Evolutionary conservation across 2,888 invertebrate genomes (phyloP).

Genomic region (Helicoverpa assulta): DNA sequence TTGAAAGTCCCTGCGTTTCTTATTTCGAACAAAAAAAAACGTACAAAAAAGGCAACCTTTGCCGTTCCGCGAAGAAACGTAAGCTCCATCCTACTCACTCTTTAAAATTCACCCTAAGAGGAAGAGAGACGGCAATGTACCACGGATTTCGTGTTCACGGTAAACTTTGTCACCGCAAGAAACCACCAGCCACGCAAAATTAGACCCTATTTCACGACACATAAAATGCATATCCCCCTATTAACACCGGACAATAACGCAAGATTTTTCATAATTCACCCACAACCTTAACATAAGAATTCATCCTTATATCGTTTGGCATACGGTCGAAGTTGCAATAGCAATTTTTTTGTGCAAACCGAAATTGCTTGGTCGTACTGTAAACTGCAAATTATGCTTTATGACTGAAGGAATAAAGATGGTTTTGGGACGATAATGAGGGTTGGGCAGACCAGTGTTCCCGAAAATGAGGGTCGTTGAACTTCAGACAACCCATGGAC

Average conservation of each 20-base stretch:
- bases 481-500: neutral
- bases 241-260: neutral
- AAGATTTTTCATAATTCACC: neutral
- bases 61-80: neutral
- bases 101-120: neutral
- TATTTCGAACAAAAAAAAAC: neutral
- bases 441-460: neutral
- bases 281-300: neutral
- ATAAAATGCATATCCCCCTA: neutral
- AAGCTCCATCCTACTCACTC: neutral
- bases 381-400: neutral
- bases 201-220: neutral
- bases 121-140: neutral
- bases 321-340: neutral
- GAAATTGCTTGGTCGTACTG: neutral
- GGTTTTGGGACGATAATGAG: neutral
- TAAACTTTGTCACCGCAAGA: neutral
- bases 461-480: constrained; percentile 1
- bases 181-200: neutral
- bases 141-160: neutral
- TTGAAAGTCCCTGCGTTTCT: constrained; percentile 1
- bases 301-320: neutral
- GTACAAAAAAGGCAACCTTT: neutral
- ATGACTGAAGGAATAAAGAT: neutral
- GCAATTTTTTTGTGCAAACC: neutral